Evolutionary conservation across 1,140 invertebrate genomes (phyloP).

Genomic region (Lithobius niger): DNA sequence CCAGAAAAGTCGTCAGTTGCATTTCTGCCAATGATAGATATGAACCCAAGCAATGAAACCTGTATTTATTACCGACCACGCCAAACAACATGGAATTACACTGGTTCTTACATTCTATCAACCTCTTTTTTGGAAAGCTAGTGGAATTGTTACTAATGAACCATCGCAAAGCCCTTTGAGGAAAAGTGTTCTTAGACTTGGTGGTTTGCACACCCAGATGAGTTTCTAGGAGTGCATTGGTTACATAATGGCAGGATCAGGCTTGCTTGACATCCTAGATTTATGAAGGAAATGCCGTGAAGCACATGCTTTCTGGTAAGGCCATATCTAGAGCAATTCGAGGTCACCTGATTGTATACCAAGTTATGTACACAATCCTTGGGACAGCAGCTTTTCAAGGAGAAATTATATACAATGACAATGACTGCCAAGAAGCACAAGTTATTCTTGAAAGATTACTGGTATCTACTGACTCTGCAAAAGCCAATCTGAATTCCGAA

Average conservation of each 20-base stretch:
- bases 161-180: constrained; percentile 17
- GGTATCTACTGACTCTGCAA: constrained; percentile 1
- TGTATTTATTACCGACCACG: constrained; percentile 17
- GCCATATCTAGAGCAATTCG: constrained; percentile 13
- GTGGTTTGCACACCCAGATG: no score
- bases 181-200: no score
- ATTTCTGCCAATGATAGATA: no score
- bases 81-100: constrained; percentile 14
- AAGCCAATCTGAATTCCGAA: not conserved
- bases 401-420: constrained; percentile 2
- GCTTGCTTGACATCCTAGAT: constrained; percentile 18
- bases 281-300: constrained; percentile 15
- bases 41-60: not conserved
- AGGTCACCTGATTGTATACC: constrained; percentile 15
- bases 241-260: constrained; percentile 18
- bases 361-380: constrained; percentile 12
- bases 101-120: constrained; percentile 23
- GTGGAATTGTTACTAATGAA: no score
- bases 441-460: not conserved
- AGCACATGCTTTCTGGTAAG: constrained; percentile 17
- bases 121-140: constrained; percentile 23
- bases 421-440: not conserved
- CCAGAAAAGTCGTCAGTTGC: no score
- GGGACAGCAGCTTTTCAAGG: constrained; percentile 5
- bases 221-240: constrained; percentile 20